Evolutionary conservation across 2,113 vertebrate species (phyloP).

Genomic region (Argyrosomus japonicus): DNA sequence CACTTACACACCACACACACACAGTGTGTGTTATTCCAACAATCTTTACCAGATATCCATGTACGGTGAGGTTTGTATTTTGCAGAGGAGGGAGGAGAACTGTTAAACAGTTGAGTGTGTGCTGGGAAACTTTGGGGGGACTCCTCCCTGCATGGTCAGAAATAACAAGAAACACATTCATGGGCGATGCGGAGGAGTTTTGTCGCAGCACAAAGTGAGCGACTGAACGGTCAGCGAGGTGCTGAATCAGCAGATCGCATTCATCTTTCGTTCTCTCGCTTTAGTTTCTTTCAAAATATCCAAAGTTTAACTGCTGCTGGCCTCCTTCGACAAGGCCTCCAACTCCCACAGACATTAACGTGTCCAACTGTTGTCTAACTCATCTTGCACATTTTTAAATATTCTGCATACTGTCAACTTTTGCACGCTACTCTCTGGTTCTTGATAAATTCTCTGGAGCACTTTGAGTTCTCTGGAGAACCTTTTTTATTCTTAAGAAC

Average conservation of each 20-base stretch:
- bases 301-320: no score
- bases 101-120: conserved; percentile 17
- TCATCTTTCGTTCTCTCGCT: conserved; percentile 20
- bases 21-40: conserved; percentile 19
- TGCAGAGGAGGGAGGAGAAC: conserved; percentile 31
- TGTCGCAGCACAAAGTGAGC: conserved; percentile 35
- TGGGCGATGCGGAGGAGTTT: conserved; percentile 42
- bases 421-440: no score
- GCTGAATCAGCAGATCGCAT: conserved; percentile 52
- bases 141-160: conserved; percentile 50
- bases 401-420: no score
- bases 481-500: no score
- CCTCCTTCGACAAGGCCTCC: no score
- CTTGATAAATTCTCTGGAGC: no score
- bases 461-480: no score
- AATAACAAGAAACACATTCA: conserved; percentile 70
- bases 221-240: conserved; percentile 27
- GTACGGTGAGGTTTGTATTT: conserved; percentile 42
- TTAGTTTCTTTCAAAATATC: not conserved
- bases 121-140: conserved; percentile 46
- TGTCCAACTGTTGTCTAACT: no score
- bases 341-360: no score
- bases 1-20: not conserved
- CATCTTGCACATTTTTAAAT: no score
- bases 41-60: conserved; percentile 21